Evolutionary conservation across 2,888 invertebrate species (phyloP), one percentile per base, ranked within the genome.

Genomic region (Choreutis nemorana): DNA sequence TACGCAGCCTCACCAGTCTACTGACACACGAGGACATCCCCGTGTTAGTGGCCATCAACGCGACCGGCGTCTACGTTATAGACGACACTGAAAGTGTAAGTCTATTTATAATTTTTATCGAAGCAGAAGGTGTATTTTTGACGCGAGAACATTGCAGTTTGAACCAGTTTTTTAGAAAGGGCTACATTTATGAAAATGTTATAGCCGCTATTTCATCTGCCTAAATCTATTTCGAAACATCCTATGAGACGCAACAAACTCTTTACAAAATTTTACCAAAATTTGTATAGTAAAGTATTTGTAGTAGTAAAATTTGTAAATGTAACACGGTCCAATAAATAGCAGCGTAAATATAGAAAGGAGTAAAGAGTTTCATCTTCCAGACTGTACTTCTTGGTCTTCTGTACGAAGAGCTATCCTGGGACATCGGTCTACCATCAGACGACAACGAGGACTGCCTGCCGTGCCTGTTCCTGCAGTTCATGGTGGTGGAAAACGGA

Each of bases 391-490:
- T 94, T 21, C 72, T 95, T 27, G 93, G 94, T 13, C 80, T 96
- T 26, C 85, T 89, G 25, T 96, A 91, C 51, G 91, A 94, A 50
- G 92, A 96, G 51, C 71, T 97, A 40, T 93, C 91, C 9, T 97
- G 96, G 94, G 94, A 95, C 61, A 90, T 90, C 62, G 93, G 93
- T 0, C 87, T 93, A 50, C 90, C 92, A 0, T 90, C 91, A 1
- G 89, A 91, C 50, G 89, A 90, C 52, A 87, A 88, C 48, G 90
- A 92, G 10, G 91, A 95, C 58, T 92, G 94, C 52, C 80, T 94
- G 42, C 95, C 96, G 5, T 96, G 95, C 59, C 82, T 97, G 37
- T 95, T 96, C 68, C 75, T 97, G 10, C 96, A 97, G 75, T 94
- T 94, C 60, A 84, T 87, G 68, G 85, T 90, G 0, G 84, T 89